Percentiles rank a stretch among this genome's conserved stretches.
Evolutionary conservation across 2,888 invertebrate genomes (phyloP).

Genomic region (Sialis fuliginosa): DNA sequence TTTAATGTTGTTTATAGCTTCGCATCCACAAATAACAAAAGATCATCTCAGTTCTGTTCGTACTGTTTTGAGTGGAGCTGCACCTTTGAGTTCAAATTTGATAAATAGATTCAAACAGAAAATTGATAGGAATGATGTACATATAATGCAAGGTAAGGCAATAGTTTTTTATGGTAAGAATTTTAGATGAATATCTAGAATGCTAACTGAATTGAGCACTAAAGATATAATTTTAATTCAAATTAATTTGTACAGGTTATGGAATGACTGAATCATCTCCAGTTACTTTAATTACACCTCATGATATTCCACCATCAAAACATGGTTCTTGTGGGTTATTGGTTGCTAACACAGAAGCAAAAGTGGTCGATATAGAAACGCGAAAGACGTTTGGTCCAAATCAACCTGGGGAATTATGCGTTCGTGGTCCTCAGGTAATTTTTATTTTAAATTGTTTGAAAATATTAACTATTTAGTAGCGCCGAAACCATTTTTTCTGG

Average conservation of each 20-base stretch:
- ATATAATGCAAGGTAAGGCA: conserved; percentile 22
- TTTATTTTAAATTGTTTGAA: too few relatives aligned
- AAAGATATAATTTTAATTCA: too few relatives aligned
- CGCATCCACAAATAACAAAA: conserved; percentile 47
- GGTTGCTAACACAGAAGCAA: conserved; percentile 47
- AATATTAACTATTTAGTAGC: too few relatives aligned
- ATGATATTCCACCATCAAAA: conserved; percentile 37
- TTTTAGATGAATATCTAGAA: neutral
- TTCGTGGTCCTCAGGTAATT: conserved; percentile 54
- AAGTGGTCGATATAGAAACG: conserved; percentile 36
- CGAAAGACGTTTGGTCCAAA: conserved; percentile 38
- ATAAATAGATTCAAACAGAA: conserved; percentile 43
- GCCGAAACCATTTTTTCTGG: too few relatives aligned
- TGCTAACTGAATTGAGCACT: too few relatives aligned
- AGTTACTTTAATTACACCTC: conserved; percentile 39
- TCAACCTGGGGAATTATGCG: conserved; percentile 50
- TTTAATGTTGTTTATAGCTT: conserved; percentile 52
- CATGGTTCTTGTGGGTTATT: conserved; percentile 50
- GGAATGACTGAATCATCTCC: conserved; percentile 56
- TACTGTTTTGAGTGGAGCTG: conserved; percentile 48
- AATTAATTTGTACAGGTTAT: conserved; percentile 28
- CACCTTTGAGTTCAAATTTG: conserved; percentile 47
- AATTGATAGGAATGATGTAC: conserved; percentile 23
- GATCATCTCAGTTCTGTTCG: conserved; percentile 46
- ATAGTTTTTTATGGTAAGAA: neutral